Evolutionary conservation across 2,888 invertebrate genomes (phyloP), one percentile per base, ranked within the genome.

Genomic region (Pteria penguin): DNA sequence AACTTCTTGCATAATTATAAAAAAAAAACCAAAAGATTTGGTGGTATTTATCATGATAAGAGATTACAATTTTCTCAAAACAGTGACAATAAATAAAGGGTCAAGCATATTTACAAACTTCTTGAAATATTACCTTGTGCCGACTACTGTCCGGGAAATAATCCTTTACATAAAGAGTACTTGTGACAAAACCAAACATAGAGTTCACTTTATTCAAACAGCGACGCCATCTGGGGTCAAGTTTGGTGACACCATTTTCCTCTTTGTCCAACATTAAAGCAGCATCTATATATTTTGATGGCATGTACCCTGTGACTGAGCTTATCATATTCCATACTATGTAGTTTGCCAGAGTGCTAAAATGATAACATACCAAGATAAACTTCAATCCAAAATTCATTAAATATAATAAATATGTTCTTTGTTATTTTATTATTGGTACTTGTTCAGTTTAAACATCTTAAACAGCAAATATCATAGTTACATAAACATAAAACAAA

Each of bases 291-390:
- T 86, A 89, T 4, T 68, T 71, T 5, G 76, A 31, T 0, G 87
- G 82, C 32, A 89, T 71, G 72, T 84, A 87, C 22, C 83, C 84
- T 0, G 79, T 54, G 45, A 87, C 27, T 1, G 4, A 11, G 31
- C 81, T 74, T 11, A 89, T 61, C 32, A 83, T 33, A 18, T 80
- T 75, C 86, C 86, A 87, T 26, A 87, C 78, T 32, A 90, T 72
- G 75, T 88, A 89, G 79, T 88, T 88, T 29, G 87, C 86, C 26
- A 90, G 36, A 2, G 84, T 78, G 63, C 90, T 90, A 78, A 32
- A 79, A 73, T n/a, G 11, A 29, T 62, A 24, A 57, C n/a, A 57
- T 26, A n/a, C n/a, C n/a, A n/a, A n/a, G n/a, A n/a, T n/a, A n/a
- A n/a, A n/a, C n/a, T n/a, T n/a, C n/a, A n/a, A n/a, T n/a, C n/a